phyloP scores from a whole-genome alignment of 2,888 invertebrate species.

The Drosophila tanythrix region DNA sequence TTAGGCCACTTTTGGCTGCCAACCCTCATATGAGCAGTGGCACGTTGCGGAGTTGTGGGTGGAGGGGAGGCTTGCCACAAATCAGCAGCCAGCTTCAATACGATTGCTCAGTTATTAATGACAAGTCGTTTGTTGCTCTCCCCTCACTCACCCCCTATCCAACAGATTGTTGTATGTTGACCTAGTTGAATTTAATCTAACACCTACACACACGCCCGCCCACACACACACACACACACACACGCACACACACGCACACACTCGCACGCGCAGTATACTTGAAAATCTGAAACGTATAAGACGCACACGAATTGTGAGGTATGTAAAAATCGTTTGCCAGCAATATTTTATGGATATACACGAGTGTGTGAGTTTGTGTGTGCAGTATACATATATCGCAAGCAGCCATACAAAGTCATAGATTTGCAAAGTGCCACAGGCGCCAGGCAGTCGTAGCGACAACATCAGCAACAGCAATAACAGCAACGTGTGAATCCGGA shows the following conservation, averaged over 20 bases:
- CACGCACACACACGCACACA: constrained; percentile 9
- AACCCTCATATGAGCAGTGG: not conserved
- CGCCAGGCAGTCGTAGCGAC: constrained; percentile 52
- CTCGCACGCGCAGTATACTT: constrained; percentile 23
- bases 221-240: not conserved
- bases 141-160: not conserved
- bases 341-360: constrained; percentile 69
- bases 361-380: constrained; percentile 6
- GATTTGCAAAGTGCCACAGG: constrained; percentile 59
- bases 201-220: constrained; percentile 23
- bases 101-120: constrained; percentile 75
- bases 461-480: constrained; percentile 12
- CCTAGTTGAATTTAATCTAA: constrained; percentile 66
- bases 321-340: constrained; percentile 70
- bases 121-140: constrained; percentile 60
- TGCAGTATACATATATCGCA: constrained; percentile 10
- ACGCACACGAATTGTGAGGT: constrained; percentile 56
- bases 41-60: not conserved
- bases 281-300: constrained; percentile 33
- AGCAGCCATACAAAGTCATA: constrained; percentile 55
- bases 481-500: constrained; percentile 47
- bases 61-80: not conserved
- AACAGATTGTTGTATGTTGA: constrained; percentile 46
- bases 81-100: constrained; percentile 47
- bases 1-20: not conserved